Evolutionary conservation across 2,113 vertebrate species (phyloP).

Genomic region (Callaeas wilsoni): DNA sequence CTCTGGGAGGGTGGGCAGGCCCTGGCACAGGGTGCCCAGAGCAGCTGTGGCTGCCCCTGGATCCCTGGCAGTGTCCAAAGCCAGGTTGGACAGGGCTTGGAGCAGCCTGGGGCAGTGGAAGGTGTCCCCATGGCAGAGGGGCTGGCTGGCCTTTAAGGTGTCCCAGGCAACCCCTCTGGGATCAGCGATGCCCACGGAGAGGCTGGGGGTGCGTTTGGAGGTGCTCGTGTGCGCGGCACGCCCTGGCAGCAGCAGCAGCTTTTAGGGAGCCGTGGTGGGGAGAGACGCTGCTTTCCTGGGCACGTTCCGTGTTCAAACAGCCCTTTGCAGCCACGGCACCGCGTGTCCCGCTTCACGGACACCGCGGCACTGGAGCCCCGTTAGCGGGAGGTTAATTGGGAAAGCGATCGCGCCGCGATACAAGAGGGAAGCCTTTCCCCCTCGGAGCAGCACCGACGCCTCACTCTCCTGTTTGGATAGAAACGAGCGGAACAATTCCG

Average conservation of each 20-base stretch:
- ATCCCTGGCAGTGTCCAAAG: neutral
- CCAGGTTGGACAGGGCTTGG: neutral
- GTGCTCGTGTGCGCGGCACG: accelerated
- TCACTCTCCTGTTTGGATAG: neutral
- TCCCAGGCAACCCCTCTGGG: too few species aligned
- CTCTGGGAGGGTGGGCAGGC: neutral
- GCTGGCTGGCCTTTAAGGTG: too few species aligned
- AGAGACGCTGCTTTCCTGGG: accelerated
- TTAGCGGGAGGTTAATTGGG: neutral
- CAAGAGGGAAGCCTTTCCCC: neutral
- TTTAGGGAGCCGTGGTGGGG: accelerated
- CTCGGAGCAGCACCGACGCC: neutral
- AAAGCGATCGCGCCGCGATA: accelerated
- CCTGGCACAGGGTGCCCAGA: neutral
- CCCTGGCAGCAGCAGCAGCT: neutral
- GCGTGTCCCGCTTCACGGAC: neutral
- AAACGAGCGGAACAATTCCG: conserved; percentile 20
- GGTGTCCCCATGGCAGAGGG: neutral
- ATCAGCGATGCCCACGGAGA: accelerated
- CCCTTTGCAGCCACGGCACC: accelerated
- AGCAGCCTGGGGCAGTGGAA: neutral
- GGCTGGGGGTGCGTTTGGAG: neutral
- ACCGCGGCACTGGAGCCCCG: neutral
- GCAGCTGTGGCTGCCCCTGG: neutral
- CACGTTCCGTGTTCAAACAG: accelerated